Conservation (phyloP, 2,888 invertebrate species). For the Sarcophaga variegata region DNA sequence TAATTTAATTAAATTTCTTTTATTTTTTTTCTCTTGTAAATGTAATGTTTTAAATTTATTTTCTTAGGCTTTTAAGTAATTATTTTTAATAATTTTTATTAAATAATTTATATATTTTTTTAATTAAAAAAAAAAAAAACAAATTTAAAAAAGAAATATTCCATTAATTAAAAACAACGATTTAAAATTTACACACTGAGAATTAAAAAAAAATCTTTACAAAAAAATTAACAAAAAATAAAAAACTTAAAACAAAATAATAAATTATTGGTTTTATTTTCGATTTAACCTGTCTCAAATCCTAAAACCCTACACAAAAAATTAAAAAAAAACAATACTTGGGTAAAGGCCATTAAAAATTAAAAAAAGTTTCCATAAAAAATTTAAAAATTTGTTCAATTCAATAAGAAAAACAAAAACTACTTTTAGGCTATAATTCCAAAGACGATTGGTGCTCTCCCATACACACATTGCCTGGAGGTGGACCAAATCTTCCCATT, state of each 20-base stretch:
- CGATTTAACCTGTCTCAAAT: conserved; percentile 7
- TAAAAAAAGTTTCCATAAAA: conserved; percentile 36
- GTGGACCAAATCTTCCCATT: conserved; percentile 77
- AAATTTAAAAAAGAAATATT: conserved; percentile 34
- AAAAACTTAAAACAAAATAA: conserved; percentile 66
- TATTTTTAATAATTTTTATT: conserved; percentile 52
- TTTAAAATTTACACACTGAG: conserved; percentile 37
- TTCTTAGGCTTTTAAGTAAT: conserved; percentile 46
- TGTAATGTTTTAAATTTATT: not conserved
- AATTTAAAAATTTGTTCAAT: not conserved
- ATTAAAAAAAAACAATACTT: conserved; percentile 44
- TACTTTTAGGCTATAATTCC: conserved; percentile 75
- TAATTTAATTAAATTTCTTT: not conserved
- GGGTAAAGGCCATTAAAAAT: conserved; percentile 61
- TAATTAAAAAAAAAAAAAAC: conserved; percentile 36
- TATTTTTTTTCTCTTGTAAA: not conserved
- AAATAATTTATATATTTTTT: conserved; percentile 19
- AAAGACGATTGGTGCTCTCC: conserved; percentile 81
- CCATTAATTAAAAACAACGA: conserved; percentile 63
- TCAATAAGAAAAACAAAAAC: not conserved
- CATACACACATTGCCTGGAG: conserved; percentile 71
- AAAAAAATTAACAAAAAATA: conserved; percentile 65
- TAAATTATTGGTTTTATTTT: conserved; percentile 62
- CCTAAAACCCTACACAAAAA: not conserved
- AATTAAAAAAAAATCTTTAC: conserved; percentile 37